phyloP scores from a whole-genome alignment of 2,797 vertebrate species.

The Typhlichthys subterraneus region DNA sequence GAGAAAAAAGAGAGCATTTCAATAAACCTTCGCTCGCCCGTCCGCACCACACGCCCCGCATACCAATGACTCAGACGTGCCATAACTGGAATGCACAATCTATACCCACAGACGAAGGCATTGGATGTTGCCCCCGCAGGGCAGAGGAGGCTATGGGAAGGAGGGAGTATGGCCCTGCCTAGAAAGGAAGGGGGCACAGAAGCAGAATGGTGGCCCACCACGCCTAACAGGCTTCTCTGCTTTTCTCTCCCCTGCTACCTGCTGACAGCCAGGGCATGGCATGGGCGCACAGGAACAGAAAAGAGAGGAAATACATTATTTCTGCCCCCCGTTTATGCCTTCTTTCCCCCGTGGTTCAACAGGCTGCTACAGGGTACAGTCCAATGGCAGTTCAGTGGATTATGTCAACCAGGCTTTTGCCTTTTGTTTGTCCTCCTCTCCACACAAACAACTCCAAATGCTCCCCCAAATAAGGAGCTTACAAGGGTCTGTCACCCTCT shows the following conservation, averaged over 20 bases:
- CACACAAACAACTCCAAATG: not conserved
- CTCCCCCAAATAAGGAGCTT: not conserved
- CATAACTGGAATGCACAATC: constrained; percentile 71
- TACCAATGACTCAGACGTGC: constrained; percentile 64
- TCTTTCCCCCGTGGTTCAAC: too few species aligned
- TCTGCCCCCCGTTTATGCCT: too few species aligned
- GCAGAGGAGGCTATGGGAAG: constrained; percentile 4
- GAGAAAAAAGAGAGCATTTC: constrained; percentile 66
- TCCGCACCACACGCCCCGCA: constrained; percentile 56
- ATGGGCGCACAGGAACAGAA: not conserved
- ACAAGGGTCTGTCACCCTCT: not conserved
- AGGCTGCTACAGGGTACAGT: not conserved
- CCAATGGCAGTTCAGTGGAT: not conserved
- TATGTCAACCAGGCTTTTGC: not conserved
- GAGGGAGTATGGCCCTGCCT: constrained; percentile 36
- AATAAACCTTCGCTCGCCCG: constrained; percentile 66
- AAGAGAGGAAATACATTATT: not conserved
- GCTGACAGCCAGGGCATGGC: not conserved
- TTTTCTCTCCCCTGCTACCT: not conserved
- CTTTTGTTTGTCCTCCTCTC: not conserved
- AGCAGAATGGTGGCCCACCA: constrained; percentile 12
- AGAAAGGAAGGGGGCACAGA: constrained; percentile 45
- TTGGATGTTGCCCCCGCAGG: constrained; percentile 53
- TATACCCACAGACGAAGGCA: constrained; percentile 52
- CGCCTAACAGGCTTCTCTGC: not conserved